These are phyloP conservation scores for Danaus chrysippus DNA, from an alignment of 2,888 invertebrate species.

Conservation along the genomic window DNA sequence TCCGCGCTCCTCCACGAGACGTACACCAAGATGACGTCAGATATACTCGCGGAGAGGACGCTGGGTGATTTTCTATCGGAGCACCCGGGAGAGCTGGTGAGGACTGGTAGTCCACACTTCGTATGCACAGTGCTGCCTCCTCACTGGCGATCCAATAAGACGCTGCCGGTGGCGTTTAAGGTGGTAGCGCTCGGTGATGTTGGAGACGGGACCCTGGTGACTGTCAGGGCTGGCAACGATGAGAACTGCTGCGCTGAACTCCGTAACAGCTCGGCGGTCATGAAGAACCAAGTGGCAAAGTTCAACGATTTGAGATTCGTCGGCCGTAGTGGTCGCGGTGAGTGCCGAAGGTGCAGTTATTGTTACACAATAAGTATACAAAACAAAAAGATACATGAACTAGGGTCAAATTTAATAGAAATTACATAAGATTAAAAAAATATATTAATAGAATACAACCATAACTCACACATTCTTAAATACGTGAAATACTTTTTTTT, in stretches of 20 bases:
- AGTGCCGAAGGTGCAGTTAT: conserved; percentile 80
- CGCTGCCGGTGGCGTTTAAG: conserved; percentile 97
- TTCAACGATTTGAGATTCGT: conserved; percentile 99
- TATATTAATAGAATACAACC: neutral
- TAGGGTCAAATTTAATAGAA: neutral
- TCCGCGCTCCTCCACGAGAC: conserved; percentile 87
- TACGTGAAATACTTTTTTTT: too few relatives aligned
- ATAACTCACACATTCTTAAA: too few relatives aligned
- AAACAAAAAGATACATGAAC: conserved; percentile 1
- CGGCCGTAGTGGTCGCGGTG: conserved; percentile 98
- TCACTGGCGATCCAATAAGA: conserved; percentile 99
- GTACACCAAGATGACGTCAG: conserved; percentile 93
- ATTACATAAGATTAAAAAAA: neutral
- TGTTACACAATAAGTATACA: conserved; percentile 40
- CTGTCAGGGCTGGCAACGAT: conserved; percentile 97
- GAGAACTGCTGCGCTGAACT: conserved; percentile 98
- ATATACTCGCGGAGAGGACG: conserved; percentile 92
- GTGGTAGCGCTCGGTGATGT: conserved; percentile 97
- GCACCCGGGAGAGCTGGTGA: conserved; percentile 94
- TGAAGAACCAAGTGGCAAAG: conserved; percentile 99
- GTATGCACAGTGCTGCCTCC: conserved; percentile 96
- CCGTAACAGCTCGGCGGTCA: conserved; percentile 95
- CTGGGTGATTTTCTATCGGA: conserved; percentile 92
- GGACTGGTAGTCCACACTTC: conserved; percentile 96
- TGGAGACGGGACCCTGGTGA: conserved; percentile 97